phyloP scores from a whole-genome alignment of 2,113 vertebrate species.

The Carlito syrichta region DNA sequence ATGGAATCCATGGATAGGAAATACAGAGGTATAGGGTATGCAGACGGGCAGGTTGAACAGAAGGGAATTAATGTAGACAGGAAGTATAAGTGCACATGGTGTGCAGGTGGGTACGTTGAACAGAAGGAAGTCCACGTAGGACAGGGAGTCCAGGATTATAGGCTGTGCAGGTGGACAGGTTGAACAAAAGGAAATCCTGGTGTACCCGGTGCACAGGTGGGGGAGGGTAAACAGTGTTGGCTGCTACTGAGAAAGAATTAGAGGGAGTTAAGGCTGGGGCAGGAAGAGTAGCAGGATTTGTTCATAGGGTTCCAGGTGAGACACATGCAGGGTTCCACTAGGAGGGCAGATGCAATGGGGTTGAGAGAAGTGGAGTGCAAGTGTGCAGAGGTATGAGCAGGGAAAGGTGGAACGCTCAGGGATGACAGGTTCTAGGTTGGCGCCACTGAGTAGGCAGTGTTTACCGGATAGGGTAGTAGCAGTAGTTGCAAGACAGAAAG shows the following conservation, averaged over 20 bases:
- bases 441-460: not conserved
- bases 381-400: not conserved
- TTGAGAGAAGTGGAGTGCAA: not conserved
- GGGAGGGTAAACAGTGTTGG: not conserved
- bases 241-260: not conserved
- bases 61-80: no score
- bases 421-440: not conserved
- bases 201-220: not conserved
- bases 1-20: no score
- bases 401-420: not conserved
- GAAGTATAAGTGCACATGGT: no score
- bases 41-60: no score
- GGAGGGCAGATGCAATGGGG: no score
- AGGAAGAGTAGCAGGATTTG: not conserved
- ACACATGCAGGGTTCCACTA: not conserved
- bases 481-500: not conserved
- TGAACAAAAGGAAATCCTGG: not conserved
- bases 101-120: no score
- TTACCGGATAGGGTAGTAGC: not conserved
- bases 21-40: no score
- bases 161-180: no score
- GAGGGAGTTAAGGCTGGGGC: not conserved
- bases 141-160: not conserved
- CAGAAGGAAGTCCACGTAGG: not conserved
- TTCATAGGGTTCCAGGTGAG: not conserved